Percentiles rank a stretch among this genome's conserved stretches.
phyloP scores from a whole-genome alignment of 1,140 invertebrate species.

The Brachionus plicatilis region DNA sequence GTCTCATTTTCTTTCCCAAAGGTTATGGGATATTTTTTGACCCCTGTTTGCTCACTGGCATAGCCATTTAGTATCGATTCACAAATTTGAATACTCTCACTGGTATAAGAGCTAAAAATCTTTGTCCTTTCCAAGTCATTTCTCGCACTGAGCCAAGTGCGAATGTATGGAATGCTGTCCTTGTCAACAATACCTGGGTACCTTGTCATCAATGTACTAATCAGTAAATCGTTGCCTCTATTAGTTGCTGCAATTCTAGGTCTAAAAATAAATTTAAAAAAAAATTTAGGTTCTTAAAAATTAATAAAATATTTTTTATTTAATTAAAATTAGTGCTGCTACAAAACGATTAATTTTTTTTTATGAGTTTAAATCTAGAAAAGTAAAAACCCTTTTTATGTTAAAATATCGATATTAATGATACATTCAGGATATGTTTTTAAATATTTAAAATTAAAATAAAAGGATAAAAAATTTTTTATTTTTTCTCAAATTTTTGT shows the following conservation, averaged over 20 bases:
- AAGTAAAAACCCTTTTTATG: too few relatives aligned
- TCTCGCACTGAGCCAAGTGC: constrained; percentile 8
- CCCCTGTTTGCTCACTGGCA: neutral
- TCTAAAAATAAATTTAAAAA: neutral
- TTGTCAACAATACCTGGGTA: constrained; percentile 62
- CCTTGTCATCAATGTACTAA: constrained; percentile 63
- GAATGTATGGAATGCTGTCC: constrained; percentile 55
- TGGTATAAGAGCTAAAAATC: constrained; percentile 15
- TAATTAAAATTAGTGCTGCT: too few relatives aligned
- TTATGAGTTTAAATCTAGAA: too few relatives aligned
- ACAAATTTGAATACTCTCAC: neutral
- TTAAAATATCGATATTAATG: too few relatives aligned
- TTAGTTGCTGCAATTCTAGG: constrained; percentile 64
- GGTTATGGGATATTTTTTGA: neutral
- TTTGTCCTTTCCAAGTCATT: neutral
- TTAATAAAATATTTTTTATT: too few relatives aligned
- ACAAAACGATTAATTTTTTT: too few relatives aligned
- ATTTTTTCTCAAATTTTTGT: too few relatives aligned
- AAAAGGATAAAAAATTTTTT: too few relatives aligned
- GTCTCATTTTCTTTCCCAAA: neutral
- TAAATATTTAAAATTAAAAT: too few relatives aligned
- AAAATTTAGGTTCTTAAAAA: neutral
- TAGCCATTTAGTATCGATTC: neutral
- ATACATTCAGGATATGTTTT: too few relatives aligned
- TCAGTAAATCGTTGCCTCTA: constrained; percentile 74